phyloP scores from a whole-genome alignment of 2,888 invertebrate genomes.

The Eupelmus urozonus region DNA sequence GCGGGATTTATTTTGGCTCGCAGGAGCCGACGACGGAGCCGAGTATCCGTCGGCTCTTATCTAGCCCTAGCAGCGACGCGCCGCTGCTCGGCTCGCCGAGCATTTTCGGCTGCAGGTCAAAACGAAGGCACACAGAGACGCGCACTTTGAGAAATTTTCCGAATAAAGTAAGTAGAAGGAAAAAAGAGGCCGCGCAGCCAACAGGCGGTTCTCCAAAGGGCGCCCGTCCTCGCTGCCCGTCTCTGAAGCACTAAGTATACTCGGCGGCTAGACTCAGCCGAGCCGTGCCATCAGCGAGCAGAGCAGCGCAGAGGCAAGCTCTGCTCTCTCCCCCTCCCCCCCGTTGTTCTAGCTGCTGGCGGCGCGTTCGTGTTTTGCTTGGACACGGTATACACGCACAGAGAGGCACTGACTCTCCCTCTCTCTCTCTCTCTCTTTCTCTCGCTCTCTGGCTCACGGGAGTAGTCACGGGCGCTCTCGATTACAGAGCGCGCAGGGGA shows the following conservation, averaged over 20 bases:
- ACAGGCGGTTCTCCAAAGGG: not conserved
- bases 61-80: no score
- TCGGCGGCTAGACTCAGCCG: not conserved
- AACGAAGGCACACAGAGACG: no score
- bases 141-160: no score
- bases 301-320: not conserved
- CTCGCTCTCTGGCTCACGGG: not conserved
- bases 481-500: not conserved
- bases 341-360: no score
- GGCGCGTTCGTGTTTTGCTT: conserved; percentile 39
- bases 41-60: no score
- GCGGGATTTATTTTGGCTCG: conserved; percentile 8
- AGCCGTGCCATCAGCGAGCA: not conserved
- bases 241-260: not conserved
- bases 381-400: no score
- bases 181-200: no score
- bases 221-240: not conserved
- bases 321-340: not conserved
- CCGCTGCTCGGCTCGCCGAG: no score
- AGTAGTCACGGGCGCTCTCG: no score
- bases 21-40: not conserved
- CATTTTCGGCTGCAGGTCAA: no score
- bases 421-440: not conserved
- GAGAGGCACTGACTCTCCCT: not conserved
- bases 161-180: not conserved